Base-by-base conservation (phyloP, 2,888 invertebrate species). In the Aplocera efformata region DNA sequence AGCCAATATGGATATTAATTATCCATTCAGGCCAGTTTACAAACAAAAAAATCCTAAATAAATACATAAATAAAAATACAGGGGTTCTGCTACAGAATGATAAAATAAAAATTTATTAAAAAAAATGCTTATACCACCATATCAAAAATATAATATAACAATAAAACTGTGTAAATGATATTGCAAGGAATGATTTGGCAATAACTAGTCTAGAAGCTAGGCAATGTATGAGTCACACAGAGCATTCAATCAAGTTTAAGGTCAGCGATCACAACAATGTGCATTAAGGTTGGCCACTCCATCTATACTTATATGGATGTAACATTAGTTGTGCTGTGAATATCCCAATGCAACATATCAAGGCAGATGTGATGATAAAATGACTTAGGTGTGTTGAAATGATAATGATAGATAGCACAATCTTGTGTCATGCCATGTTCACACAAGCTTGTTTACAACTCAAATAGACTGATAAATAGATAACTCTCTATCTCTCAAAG, bases 261-360 rank as follows among this genome's bases (percentile, higher is more conserved):
- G 72, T 58, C 42, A 45, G 27, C 42, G 42, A 50, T 44, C 46
- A 50, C 45, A 50, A 53, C 46, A 51, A 48, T 46, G 44, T 55
- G 49, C 45, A 10, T 55, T 51, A 62, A 50, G 61, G 60, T 46
- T 50, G 52, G 47, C 32, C 42, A 45, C 38, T 38, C 44, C 45
- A 43, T 2, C n/a, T 28, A 28, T 31, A 25, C 11, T 3, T 24
- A 32, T 58, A 64, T 66, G 63, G 68, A 54, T 56, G 51, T 63
- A 59, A 56, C 69, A 70, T 66, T n/a, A n/a, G n/a, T n/a, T 72
- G 68, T 60, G 59, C 55, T 34, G 43, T 59, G 53, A 53, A 53
- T 58, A 56, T 56, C 58, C 49, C 58, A 57, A 56, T 50, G 46
- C 49, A 50, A 49, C 35, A 44, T 35, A 48, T 48, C 64, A 68